Evolutionary conservation across 2,888 invertebrate genomes (phyloP).

Genomic region (Stenodera caucasica): DNA sequence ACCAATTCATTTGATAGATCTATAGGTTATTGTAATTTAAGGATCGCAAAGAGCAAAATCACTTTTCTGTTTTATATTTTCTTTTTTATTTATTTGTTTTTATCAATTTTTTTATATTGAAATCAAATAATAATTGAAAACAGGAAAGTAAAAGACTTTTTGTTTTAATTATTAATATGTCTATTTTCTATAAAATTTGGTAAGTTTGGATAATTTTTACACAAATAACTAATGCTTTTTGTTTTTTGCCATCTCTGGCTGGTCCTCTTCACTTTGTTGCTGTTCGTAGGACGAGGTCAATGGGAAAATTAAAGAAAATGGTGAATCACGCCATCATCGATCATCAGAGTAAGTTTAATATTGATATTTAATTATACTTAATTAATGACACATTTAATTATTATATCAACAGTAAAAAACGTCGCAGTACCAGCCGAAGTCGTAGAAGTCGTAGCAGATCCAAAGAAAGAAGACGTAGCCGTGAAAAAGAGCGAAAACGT

Average conservation of each 20-base stretch:
- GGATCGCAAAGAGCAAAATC: background rate
- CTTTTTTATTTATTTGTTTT: background rate
- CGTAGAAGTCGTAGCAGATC: slow-evolving; percentile 39
- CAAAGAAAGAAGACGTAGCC: slow-evolving; percentile 56
- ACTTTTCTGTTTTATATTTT: background rate
- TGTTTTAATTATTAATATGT: slow-evolving; percentile 23
- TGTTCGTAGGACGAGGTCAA: slow-evolving; percentile 59
- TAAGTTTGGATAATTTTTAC: slow-evolving; percentile 18
- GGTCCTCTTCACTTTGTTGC: slow-evolving; percentile 54
- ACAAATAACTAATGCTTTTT: slow-evolving; percentile 54
- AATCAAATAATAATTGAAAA: slow-evolving; percentile 10
- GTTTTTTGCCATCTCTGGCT: slow-evolving; percentile 41
- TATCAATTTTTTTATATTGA: no score
- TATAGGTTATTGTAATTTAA: slow-evolving; percentile 11
- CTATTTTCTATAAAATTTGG: slow-evolving; percentile 18
- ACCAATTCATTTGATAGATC: slow-evolving; percentile 15
- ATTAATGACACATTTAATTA: background rate
- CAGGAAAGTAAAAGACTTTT: slow-evolving; percentile 15
- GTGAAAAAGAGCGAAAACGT: slow-evolving; percentile 39
- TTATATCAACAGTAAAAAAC: slow-evolving; percentile 28
- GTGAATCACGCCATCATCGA: slow-evolving; percentile 58
- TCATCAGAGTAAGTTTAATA: slow-evolving; percentile 59
- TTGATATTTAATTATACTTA: slow-evolving; percentile 6
- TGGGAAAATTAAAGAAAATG: slow-evolving; percentile 65
- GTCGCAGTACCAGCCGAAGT: slow-evolving; percentile 31